Base-by-base conservation (phyloP, 2,113 vertebrate genomes). In the Chloropsis hardwickii region DNA sequence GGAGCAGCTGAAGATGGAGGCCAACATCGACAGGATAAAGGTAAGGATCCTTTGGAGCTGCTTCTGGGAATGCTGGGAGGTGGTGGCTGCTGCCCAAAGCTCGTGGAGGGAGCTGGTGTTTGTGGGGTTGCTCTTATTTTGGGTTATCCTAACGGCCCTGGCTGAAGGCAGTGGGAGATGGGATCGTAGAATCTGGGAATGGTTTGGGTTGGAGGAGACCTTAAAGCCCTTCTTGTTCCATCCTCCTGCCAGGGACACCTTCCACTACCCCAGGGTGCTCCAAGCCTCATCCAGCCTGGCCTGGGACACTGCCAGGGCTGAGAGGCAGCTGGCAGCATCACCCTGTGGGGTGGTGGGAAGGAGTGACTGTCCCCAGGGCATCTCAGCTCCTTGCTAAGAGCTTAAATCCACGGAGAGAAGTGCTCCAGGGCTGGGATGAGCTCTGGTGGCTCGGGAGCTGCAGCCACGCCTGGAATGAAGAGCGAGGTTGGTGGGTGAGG, bases 1-100 rank as follows among this genome's bases (percentile, higher is more conserved):
- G 97, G 99, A 99, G 86, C 99, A 99, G 98, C 99, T 99, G 90
- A 99, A 99, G 98, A 99, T 99, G 99, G 99, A 99, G 96, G 99
- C 99, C 97, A 99, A 99, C 97, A 99, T 99, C 5, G 99, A 99
- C 96, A 98, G 99, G 98, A 99, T 99, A 99, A 99, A 99, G 98
- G 99, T 99, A 88, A 95, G 62, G 14, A 6, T 15, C 10, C 12
- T 21, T 1, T 3, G 33, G 40, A 40, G 11, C 0, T 2, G 33
- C 15, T 16, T 21, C 17, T 31, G 31, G 64, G 27, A 47, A 3
- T 1, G 58, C 29, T 67, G 66, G 3, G 17, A 14, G 66, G 54
- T 2, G 45, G 8, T 21, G 39, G 10, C 18, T 14, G 50, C 60
- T 57, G 42, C 61, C 65, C 27, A 11, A 20, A 62, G 33, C 44